phyloP scores from a whole-genome alignment of 1,140 invertebrate genomes.

The Papilio machaon region DNA sequence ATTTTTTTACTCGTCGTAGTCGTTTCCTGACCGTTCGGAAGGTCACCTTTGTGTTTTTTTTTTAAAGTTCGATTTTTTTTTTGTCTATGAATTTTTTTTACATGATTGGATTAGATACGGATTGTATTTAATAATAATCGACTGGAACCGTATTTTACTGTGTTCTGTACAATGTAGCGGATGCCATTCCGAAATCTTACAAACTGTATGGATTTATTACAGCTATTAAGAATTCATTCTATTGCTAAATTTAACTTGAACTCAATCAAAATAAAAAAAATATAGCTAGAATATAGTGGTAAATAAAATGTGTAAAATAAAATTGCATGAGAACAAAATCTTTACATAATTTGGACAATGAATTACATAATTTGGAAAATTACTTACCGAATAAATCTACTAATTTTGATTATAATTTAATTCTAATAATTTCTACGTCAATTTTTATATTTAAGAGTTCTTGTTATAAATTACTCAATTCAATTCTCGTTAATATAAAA shows the following conservation, averaged over 20 bases:
- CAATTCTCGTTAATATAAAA: background rate
- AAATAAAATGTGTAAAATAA: too few species aligned
- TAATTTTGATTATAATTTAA: background rate
- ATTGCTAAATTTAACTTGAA: background rate
- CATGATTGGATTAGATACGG: constrained; percentile 64
- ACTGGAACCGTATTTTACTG: constrained; percentile 60
- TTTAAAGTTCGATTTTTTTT: constrained; percentile 55
- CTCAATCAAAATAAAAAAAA: background rate
- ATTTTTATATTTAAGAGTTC: background rate
- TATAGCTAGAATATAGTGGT: too few species aligned
- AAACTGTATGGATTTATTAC: constrained; percentile 28
- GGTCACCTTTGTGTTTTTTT: constrained; percentile 75
- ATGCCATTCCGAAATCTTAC: constrained; percentile 53
- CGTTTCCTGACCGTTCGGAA: constrained; percentile 71
- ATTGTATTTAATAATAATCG: constrained; percentile 59
- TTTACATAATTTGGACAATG: too few species aligned
- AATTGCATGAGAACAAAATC: too few species aligned
- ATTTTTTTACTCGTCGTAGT: constrained; percentile 60
- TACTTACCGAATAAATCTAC: too few species aligned
- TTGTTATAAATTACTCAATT: constrained; percentile 1
- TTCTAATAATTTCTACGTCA: background rate
- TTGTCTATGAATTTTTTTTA: constrained; percentile 54
- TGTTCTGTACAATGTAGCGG: constrained; percentile 59
- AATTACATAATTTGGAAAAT: too few species aligned
- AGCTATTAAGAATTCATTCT: constrained; percentile 4